Conservation (phyloP, 2,888 invertebrate genomes). For the Mylabris sibirica region DNA sequence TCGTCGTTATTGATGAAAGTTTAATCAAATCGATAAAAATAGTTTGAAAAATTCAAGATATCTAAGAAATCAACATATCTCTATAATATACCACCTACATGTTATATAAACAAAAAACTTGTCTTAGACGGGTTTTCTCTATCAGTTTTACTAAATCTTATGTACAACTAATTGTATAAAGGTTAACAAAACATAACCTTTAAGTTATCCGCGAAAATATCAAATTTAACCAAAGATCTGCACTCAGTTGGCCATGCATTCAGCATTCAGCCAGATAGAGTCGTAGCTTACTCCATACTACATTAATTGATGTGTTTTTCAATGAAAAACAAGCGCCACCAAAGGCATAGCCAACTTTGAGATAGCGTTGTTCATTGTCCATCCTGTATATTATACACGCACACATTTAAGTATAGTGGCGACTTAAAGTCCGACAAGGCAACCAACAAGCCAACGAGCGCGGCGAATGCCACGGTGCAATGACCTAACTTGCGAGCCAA, state of each 20-base stretch:
- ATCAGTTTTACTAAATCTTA: slow-evolving; percentile 5
- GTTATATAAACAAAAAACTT: neutral
- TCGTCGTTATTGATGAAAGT: too few species aligned
- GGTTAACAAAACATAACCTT: neutral
- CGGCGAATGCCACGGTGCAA: slow-evolving; percentile 52
- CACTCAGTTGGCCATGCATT: too few species aligned
- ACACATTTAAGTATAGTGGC: slow-evolving; percentile 24
- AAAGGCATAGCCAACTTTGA: neutral
- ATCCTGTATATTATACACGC: neutral
- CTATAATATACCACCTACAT: slow-evolving; percentile 8
- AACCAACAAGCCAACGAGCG: slow-evolving; percentile 45
- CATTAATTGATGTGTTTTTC: too few species aligned
- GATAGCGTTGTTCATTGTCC: too few species aligned
- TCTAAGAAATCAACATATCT: too few species aligned
- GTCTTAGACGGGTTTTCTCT: neutral
- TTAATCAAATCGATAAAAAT: too few species aligned
- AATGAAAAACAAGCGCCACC: too few species aligned
- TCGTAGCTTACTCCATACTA: too few species aligned
- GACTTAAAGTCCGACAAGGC: slow-evolving; percentile 48
- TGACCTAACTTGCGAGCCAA: slow-evolving; percentile 61
- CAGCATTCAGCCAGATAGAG: too few species aligned
- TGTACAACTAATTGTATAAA: neutral
- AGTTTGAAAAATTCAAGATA: too few species aligned
- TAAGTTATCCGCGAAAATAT: neutral
- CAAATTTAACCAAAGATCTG: too few species aligned